Conservation (phyloP, 2,113 vertebrate species). For the Macrotus californicus region DNA sequence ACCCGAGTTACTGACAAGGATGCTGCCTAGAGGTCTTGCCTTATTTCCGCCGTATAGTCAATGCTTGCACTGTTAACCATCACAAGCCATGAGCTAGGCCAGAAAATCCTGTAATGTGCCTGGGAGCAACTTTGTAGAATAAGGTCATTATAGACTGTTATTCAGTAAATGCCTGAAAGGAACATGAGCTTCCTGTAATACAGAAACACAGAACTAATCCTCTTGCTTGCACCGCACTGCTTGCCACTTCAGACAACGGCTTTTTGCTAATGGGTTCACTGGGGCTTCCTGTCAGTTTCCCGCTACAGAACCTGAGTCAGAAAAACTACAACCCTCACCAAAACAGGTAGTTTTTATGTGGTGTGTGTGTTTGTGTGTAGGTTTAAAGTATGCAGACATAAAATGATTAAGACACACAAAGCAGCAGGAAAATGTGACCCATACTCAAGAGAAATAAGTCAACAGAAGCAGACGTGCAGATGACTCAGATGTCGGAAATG, state of each 20-base stretch:
- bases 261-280: conserved; percentile 52
- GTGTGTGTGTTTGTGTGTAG: not conserved
- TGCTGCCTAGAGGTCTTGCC: not conserved
- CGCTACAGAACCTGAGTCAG: not conserved
- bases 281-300: not conserved
- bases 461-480: conserved; percentile 29
- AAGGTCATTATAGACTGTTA: conserved; percentile 25
- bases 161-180: conserved; percentile 27
- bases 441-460: conserved; percentile 27
- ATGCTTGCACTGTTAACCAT: not conserved
- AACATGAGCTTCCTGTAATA: conserved; percentile 23
- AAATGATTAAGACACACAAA: not conserved
- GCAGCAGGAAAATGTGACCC: not conserved
- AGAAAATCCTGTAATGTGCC: not conserved
- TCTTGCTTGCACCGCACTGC: not conserved
- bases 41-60: not conserved
- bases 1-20: conserved; percentile 8
- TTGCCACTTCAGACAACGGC: conserved; percentile 50
- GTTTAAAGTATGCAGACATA: not conserved
- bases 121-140: conserved; percentile 33
- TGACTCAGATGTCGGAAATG: not conserved
- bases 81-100: not conserved
- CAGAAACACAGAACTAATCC: conserved; percentile 43
- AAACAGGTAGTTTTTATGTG: not conserved
- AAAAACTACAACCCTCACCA: not conserved